These are phyloP conservation scores for Acanthurus tractus DNA, from an alignment of 2,797 vertebrate species.

Conservation along the genomic window DNA sequence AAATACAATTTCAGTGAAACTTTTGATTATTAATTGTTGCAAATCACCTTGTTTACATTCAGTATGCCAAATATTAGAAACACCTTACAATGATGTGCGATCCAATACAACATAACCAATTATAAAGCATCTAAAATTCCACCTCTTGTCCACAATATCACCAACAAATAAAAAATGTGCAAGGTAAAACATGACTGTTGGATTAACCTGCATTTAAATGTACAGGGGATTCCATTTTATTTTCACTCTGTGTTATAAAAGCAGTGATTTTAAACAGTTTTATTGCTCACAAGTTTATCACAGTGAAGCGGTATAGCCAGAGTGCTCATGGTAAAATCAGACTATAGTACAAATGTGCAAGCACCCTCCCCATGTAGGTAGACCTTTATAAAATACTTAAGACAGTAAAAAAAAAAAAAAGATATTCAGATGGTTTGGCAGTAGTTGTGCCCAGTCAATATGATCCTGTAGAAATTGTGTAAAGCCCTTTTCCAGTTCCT, in stretches of 20 bases:
- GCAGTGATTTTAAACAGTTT: neutral
- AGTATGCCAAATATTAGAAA: neutral
- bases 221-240: neutral
- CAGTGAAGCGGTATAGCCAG: constrained; percentile 17
- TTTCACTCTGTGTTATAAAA: neutral
- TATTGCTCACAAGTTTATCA: constrained; percentile 27
- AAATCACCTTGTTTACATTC: neutral
- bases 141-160: neutral
- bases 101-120: neutral
- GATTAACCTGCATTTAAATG: constrained; percentile 5
- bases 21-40: no score
- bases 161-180: neutral
- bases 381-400: constrained; percentile 30
- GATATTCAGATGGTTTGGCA: constrained; percentile 5
- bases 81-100: neutral
- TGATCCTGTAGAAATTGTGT: neutral
- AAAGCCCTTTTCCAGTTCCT: neutral
- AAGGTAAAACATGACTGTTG: neutral
- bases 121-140: neutral
- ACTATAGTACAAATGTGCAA: constrained; percentile 63
- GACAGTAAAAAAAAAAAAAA: constrained; percentile 9
- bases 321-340: constrained; percentile 30
- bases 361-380: constrained; percentile 17
- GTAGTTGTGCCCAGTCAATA: neutral
- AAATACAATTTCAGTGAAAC: neutral